Conservation (phyloP, 2,888 invertebrate genomes). For the Drosophila austrosaltans region DNA sequence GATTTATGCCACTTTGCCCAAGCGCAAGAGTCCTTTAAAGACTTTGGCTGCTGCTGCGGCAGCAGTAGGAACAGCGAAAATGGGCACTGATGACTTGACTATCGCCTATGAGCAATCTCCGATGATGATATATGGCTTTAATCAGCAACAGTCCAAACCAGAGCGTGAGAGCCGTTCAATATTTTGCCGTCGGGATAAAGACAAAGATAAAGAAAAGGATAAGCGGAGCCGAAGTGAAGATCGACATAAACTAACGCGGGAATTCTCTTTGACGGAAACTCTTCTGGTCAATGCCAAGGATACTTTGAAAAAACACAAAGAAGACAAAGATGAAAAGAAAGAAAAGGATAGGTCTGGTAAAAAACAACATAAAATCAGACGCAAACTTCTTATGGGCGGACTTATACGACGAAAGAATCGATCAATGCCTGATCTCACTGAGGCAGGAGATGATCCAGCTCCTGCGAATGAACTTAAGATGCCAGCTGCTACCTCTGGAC, state of each 20-base stretch:
- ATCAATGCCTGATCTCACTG: constrained; percentile 95
- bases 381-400: constrained; percentile 95
- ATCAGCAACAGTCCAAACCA: constrained; percentile 84
- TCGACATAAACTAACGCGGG: constrained; percentile 90
- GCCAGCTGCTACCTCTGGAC: constrained; percentile 8
- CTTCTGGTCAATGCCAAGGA: constrained; percentile 84
- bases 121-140: neutral
- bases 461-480: constrained; percentile 25
- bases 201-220: constrained; percentile 89
- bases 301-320: constrained; percentile 86
- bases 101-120: constrained; percentile 87
- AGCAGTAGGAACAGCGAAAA: constrained; percentile 57
- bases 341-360: constrained; percentile 90
- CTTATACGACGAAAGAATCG: constrained; percentile 93
- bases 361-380: constrained; percentile 94
- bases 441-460: constrained; percentile 86
- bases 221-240: constrained; percentile 94
- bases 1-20: constrained; percentile 95
- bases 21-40: constrained; percentile 90
- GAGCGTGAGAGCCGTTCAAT: constrained; percentile 88
- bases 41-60: constrained; percentile 83
- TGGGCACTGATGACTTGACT: constrained; percentile 85
- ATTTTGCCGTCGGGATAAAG: constrained; percentile 86
- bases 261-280: constrained; percentile 88
- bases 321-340: constrained; percentile 86